A percentile compares a stretch with the other conserved stretches of the same genome.
Evolutionary conservation across 2,888 invertebrate genomes (phyloP).

Genomic region (Metacarcinus magister): DNA sequence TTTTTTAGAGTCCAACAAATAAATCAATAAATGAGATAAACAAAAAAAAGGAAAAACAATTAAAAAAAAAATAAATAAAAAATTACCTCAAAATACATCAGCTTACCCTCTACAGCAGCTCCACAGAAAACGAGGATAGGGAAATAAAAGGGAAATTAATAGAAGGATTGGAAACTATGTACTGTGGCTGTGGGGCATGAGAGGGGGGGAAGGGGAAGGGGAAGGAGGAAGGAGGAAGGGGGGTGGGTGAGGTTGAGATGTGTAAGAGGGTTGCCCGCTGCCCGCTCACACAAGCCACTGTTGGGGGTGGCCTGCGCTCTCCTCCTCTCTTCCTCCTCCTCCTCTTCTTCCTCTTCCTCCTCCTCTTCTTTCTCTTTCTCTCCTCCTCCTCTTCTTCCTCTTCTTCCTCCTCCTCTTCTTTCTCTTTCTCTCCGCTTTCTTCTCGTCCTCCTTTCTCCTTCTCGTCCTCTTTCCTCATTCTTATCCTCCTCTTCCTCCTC

Average conservation of each 20-base stretch:
- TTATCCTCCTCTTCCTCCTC: background rate
- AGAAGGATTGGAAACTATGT: no score
- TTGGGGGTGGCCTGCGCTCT: background rate
- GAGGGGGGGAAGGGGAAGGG: background rate
- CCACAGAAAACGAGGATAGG: no score
- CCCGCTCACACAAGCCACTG: background rate
- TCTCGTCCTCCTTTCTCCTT: background rate
- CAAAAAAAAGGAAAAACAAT: no score
- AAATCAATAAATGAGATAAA: no score
- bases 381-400: background rate
- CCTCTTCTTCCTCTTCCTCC: background rate
- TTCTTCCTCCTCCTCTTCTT: background rate
- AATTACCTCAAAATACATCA: no score
- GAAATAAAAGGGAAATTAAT: no score
- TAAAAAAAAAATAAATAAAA: no score
- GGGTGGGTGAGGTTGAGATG: background rate
- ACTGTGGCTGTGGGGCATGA: no score
- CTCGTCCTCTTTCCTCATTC: background rate
- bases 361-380: background rate
- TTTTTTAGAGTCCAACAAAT: no score
- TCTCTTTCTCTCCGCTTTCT: background rate
- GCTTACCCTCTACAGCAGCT: no score
- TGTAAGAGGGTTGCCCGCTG: slow-evolving; percentile 27
- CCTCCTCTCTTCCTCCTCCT: no score
- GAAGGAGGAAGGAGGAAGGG: background rate